Conservation (phyloP, 2,888 invertebrate genomes). For the Coremacera marginata region DNA sequence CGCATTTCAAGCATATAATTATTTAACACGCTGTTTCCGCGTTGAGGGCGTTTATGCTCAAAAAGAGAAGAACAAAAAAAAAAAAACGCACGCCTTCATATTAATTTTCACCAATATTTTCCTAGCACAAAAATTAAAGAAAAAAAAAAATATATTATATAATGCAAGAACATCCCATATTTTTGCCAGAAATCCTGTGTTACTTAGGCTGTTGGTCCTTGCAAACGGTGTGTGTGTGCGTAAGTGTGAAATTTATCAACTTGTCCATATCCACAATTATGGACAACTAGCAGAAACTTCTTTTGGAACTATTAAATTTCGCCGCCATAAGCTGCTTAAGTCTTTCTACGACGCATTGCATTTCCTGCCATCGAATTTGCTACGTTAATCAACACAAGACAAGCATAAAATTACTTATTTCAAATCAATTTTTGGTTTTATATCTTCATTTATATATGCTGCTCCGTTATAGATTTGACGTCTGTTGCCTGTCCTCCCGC, state of each 20-base stretch:
- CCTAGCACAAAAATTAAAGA: not conserved
- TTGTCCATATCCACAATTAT: slow-evolving; percentile 34
- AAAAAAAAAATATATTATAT: not conserved
- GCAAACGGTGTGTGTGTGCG: slow-evolving; percentile 5
- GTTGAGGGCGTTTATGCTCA: slow-evolving; percentile 15
- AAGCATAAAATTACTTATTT: slow-evolving; percentile 39
- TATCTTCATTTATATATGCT: not conserved
- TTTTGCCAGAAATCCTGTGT: slow-evolving; percentile 3
- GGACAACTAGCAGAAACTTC: not conserved
- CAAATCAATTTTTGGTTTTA: slow-evolving; percentile 32
- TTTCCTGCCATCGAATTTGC: slow-evolving; percentile 13
- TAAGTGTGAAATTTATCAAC: slow-evolving; percentile 45
- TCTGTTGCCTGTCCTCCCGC: not conserved
- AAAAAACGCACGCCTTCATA: no score
- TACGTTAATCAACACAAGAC: slow-evolving; percentile 13
- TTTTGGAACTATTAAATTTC: not conserved
- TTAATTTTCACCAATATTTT: no score
- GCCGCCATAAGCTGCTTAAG: slow-evolving; percentile 35
- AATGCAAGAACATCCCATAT: not conserved
- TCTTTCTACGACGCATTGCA: not conserved
- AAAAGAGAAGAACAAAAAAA: not conserved
- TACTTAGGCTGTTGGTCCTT: not conserved
- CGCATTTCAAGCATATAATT: slow-evolving; percentile 40
- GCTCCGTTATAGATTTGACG: not conserved
- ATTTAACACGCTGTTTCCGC: slow-evolving; percentile 8